A percentile compares a stretch with the other conserved stretches of the same genome.
phyloP scores from a whole-genome alignment of 1,140 invertebrate genomes.

The Temnothorax curvispinosus region DNA sequence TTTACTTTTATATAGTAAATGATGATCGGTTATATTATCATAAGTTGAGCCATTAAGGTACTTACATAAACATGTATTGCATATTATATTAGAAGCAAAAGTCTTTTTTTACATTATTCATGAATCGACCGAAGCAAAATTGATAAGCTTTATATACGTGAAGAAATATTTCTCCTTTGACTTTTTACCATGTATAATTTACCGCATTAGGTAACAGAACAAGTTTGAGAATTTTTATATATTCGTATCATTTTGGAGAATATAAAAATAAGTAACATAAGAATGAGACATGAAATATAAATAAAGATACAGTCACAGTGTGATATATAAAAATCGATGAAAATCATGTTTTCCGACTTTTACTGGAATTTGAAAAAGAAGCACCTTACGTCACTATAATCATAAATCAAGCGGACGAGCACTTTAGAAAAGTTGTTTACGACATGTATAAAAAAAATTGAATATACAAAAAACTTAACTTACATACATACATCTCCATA shows the following conservation, averaged over 20 bases:
- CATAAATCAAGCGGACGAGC: neutral
- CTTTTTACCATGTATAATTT: neutral
- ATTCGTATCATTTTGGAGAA: neutral
- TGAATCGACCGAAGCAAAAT: neutral
- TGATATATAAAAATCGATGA: neutral
- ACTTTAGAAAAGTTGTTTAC: neutral
- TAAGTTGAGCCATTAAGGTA: neutral
- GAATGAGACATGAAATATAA: neutral
- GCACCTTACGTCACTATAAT: neutral
- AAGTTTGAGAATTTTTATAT: neutral
- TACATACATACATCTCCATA: neutral
- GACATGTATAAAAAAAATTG: neutral
- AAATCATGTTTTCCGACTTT: neutral
- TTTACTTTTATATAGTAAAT: neutral
- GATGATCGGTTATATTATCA: neutral
- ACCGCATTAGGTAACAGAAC: neutral
- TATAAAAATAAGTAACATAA: neutral
- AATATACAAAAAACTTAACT: neutral
- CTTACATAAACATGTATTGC: neutral
- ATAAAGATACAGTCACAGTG: neutral
- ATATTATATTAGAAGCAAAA: neutral
- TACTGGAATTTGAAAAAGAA: neutral
- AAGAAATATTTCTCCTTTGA: slow-evolving; percentile 7
- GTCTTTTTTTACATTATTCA: neutral
- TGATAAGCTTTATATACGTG: neutral